Evolutionary conservation across 2,113 vertebrate genomes (phyloP), one percentile per base, ranked within the genome.

Genomic region (Prionailurus bengalensis): DNA sequence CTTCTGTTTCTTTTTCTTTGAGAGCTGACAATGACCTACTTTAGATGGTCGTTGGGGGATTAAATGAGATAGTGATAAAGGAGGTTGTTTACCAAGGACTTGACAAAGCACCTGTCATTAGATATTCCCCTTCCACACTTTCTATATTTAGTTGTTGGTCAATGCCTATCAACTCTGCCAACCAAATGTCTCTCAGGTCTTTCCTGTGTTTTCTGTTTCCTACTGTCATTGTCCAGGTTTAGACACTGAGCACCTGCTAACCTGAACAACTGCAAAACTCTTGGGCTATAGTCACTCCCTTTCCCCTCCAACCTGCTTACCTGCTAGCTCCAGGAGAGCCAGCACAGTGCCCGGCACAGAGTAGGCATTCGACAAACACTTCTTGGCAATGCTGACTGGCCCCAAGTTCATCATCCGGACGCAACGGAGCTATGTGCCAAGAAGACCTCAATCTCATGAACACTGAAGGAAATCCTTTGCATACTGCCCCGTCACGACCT

Each of bases 181-280:
- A 92, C 55, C 53, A 81, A 85, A 79, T 36, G 7, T 74, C 87
- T 95, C 53, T 96, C n/a, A 84, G 80, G 80, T 89, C 33, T 36
- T 94, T 80, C 36, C 71, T 19, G 71, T 70, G 19, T 78, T 94
- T 95, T 71, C 70, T 84, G n/a, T 76, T 81, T 81, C 42, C 36
- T 70, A 82, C 19, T 21, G 48, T 53, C 42, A 82, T 2, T 74
- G 19, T 89, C 12, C 66, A 93, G 42, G 39, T 74, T 92, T 93
- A 36, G 48, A 84, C 39, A 79, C 4, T 70, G 31, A 61, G 39
- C 45, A 84, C 74, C 74, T 83, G 79, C 92, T 83, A 79, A 16
- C 7, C 29, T 58, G 14, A 89, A 92, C 17, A 83, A 91, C 0
- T 86, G 23, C 36, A 86, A 93, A 95, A 88, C 8, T 84, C 76